These are phyloP conservation scores for Brassicogethes aeneus DNA, from an alignment of 2,888 invertebrate genomes.

Conservation along the genomic window DNA sequence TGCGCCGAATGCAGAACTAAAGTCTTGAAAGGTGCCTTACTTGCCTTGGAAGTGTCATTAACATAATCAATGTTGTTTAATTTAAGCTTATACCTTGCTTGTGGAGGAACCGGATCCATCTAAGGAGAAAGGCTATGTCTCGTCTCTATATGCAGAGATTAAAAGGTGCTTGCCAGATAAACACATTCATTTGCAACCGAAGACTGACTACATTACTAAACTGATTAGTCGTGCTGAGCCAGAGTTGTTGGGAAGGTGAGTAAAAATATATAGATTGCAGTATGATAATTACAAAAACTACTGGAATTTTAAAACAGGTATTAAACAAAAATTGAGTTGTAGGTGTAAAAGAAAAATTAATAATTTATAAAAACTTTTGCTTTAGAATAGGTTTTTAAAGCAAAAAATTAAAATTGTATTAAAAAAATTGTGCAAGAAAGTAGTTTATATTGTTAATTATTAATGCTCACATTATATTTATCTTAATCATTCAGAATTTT, in stretches of 20 bases:
- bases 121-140: constrained; percentile 84
- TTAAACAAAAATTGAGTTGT: neutral
- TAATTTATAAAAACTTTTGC: no score
- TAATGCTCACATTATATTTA: no score
- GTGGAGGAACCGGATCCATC: constrained; percentile 75
- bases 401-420: no score
- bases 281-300: constrained; percentile 1
- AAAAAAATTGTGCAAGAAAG: no score
- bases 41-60: neutral
- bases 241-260: constrained; percentile 73
- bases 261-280: constrained; percentile 5
- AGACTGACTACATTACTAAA: constrained; percentile 81
- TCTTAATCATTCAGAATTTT: no score
- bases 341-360: no score
- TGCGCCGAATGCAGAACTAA: constrained; percentile 91
- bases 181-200: constrained; percentile 80
- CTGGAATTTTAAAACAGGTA: neutral
- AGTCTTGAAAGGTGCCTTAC: constrained; percentile 48
- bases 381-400: no score
- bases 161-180: constrained; percentile 77
- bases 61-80: constrained; percentile 7
- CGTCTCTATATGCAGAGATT: constrained; percentile 78
- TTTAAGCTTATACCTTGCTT: constrained; percentile 72
- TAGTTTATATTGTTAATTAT: no score
- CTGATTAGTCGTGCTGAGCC: constrained; percentile 87